Percentiles rank a stretch among this genome's conserved stretches.
Evolutionary conservation across 2,888 invertebrate species (phyloP).

Genomic region (Cataglyphis rosenhaueri): DNA sequence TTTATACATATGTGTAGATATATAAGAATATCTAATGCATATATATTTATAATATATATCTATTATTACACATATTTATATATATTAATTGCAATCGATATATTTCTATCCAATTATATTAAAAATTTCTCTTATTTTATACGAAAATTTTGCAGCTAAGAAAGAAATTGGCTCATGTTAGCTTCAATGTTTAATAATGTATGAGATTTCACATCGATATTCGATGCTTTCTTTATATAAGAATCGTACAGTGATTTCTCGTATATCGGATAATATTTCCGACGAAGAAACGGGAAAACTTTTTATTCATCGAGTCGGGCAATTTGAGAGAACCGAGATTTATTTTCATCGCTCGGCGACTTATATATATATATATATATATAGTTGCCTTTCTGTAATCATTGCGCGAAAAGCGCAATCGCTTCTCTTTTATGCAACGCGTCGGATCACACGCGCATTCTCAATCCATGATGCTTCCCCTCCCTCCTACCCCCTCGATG

Average conservation of each 20-base stretch:
- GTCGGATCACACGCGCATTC: slow-evolving; percentile 62
- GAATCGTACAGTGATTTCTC: background rate
- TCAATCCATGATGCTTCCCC: slow-evolving; percentile 46
- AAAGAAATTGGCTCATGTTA: background rate
- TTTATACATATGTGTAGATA: background rate
- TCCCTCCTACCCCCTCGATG: background rate
- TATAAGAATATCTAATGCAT: background rate
- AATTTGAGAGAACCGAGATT: slow-evolving; percentile 26
- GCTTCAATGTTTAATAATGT: slow-evolving; percentile 21
- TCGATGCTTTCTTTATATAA: background rate
- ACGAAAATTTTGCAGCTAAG: background rate
- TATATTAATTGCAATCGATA: background rate
- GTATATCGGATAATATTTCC: slow-evolving; percentile 32
- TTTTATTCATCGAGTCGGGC: slow-evolving; percentile 6
- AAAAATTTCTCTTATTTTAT: background rate
- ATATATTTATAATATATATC: no score
- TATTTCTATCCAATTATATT: background rate
- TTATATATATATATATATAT: background rate
- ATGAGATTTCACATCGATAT: slow-evolving; percentile 15
- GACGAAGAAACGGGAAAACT: slow-evolving; percentile 11
- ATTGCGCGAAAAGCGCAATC: background rate
- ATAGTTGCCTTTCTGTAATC: background rate
- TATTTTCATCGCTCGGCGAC: slow-evolving; percentile 2
- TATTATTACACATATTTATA: no score
- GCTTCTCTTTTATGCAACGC: slow-evolving; percentile 42